These are phyloP conservation scores for Gila robusta DNA, from an alignment of 2,797 vertebrate species.

Conservation along the genomic window DNA sequence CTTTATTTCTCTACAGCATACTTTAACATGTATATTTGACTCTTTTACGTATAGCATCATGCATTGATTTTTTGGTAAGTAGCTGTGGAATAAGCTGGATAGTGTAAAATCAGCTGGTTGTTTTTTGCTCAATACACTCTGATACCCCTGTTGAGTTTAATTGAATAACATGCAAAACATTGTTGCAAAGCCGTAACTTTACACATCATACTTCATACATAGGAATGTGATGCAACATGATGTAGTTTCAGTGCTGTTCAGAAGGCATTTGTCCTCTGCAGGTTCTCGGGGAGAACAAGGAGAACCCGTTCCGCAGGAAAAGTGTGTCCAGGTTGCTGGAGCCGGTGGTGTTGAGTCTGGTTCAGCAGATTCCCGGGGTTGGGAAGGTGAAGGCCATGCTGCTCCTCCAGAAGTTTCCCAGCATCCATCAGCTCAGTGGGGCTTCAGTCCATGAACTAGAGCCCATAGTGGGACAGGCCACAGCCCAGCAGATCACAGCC, in stretches of 20 bases:
- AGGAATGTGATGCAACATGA: background rate
- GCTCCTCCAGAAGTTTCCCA: constrained; percentile 84
- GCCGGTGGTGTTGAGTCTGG: constrained; percentile 72
- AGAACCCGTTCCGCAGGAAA: constrained; percentile 83
- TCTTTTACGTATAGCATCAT: background rate
- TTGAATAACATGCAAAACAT: background rate
- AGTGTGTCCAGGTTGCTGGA: constrained; percentile 73
- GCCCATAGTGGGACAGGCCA: constrained; percentile 76
- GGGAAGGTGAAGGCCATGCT: constrained; percentile 86
- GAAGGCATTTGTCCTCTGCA: constrained; percentile 61
- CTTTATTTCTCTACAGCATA: background rate
- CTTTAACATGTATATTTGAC: background rate
- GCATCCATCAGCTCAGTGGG: constrained; percentile 83
- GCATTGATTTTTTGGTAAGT: background rate
- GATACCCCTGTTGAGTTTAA: background rate
- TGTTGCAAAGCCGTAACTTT: background rate
- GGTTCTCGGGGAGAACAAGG: constrained; percentile 83
- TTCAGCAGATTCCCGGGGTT: constrained; percentile 88
- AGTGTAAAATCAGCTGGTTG: no score
- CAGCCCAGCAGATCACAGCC: constrained; percentile 80
- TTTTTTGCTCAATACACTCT: background rate
- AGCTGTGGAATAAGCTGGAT: background rate
- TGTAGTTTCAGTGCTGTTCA: background rate
- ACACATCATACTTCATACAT: background rate
- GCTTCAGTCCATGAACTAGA: constrained; percentile 79